Base-by-base conservation (phyloP, 2,113 vertebrate species). In the Poecile atricapillus region DNA sequence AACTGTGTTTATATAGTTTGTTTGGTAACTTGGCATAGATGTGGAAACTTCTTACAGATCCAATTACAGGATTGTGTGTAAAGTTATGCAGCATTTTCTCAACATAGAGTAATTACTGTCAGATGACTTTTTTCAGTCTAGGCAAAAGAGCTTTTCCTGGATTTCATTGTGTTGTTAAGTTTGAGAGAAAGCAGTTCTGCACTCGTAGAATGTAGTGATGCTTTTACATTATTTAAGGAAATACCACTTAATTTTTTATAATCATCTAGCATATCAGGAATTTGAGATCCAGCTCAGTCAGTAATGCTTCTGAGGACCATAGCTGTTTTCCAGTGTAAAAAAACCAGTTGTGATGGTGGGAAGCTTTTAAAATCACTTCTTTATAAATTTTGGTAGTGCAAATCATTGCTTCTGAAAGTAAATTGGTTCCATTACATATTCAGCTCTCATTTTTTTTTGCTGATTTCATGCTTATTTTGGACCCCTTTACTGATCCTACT, bases 191-290 rank as follows among this genome's bases (percentile, higher is more conserved):
- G 80, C 49, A 93, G 44, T 85, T 95, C 44, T 88, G 52, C 11
- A 22, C 41, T 95, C 13, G 31, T 83, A 46, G 92, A 93, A 78
- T 68, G 47, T 56, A 75, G 68, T 8, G 73, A 53, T 41, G 13
- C 85, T 92, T 87, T 58, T 96, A 58, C 88, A 92, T 95, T 95
- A 96, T 97, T 96, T 93, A 95, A 93, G 79, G 30, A 96, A 89
- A 88, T 88, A 21, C 59, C 55, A 37, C 31, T 97, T 90, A 97
- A 96, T 96, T 95, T 96, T 96, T 97, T 94, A 96, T 96, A 79
- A 65, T 69, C 88, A 58, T 94, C 69, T 93, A 73, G 62, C 46
- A 2, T 96, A 92, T 43, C 64, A 87, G 83, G 83, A 94, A 96
- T 90, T 89, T 44, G 95, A 96, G 95, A 93, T 91, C 49, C 11